Conservation (phyloP, 2,113 vertebrate species). For the Malaclemys terrapin region DNA sequence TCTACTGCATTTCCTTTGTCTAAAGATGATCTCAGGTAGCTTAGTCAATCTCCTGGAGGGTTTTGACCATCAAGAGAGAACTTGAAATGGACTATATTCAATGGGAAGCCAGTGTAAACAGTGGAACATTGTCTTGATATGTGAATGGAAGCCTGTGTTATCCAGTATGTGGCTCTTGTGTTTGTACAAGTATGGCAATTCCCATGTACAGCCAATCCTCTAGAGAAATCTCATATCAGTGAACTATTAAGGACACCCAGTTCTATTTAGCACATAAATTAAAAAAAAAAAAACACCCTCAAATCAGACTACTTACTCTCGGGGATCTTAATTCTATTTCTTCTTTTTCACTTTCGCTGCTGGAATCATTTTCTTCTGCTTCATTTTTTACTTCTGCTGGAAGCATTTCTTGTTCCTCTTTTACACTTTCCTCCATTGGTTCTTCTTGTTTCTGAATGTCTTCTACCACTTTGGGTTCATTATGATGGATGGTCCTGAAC, state of each 20-base stretch:
- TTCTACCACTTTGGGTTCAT: constrained; percentile 85
- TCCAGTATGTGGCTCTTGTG: background rate
- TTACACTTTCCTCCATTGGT: constrained; percentile 79
- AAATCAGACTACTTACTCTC: constrained; percentile 82
- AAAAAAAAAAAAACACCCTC: background rate
- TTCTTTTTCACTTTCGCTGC: constrained; percentile 87
- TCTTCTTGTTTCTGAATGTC: constrained; percentile 73
- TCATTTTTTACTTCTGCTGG: constrained; percentile 80
- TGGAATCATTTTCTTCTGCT: constrained; percentile 83
- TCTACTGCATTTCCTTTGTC: background rate
- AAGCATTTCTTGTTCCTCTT: constrained; percentile 77
- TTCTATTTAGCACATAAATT: background rate
- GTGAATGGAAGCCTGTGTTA: background rate
- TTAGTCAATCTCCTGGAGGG: background rate
- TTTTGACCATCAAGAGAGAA: background rate
- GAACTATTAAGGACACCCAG: background rate
- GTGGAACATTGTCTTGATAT: background rate
- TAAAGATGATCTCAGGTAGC: background rate
- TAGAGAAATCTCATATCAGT: constrained; percentile 5
- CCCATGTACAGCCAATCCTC: background rate
- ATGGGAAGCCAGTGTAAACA: background rate
- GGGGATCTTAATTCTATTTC: constrained; percentile 85
- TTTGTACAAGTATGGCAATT: background rate
- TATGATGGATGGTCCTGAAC: constrained; percentile 97
- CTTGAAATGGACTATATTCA: background rate